A percentile compares a stretch with the other conserved stretches of the same genome.
phyloP scores from a whole-genome alignment of 2,888 invertebrate species.

The Cynaeus angustus region DNA sequence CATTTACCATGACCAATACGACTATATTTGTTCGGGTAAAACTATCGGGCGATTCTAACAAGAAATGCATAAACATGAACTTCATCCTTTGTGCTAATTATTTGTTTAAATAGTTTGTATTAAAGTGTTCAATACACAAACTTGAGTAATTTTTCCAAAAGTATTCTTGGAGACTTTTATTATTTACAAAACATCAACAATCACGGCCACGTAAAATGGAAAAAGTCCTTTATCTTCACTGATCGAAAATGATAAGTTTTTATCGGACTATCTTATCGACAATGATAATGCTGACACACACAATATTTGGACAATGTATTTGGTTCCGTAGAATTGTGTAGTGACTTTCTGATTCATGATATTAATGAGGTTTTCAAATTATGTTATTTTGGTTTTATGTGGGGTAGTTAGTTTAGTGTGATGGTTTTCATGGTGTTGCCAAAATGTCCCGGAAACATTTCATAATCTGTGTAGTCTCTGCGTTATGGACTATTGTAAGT shows the following conservation, averaged over 20 bases:
- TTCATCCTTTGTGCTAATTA: conserved; percentile 3
- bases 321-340: background rate
- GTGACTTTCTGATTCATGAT: conserved; percentile 14
- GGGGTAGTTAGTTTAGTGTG: conserved; percentile 4
- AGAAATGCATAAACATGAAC: conserved; percentile 17
- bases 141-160: too few relatives aligned
- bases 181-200: too few relatives aligned
- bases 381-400: background rate
- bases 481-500: conserved; percentile 64
- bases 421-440: conserved; percentile 5
- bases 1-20: conserved; percentile 10
- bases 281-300: background rate
- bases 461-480: conserved; percentile 37
- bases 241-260: conserved; percentile 13
- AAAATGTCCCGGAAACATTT: conserved; percentile 45
- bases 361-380: background rate
- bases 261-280: conserved; percentile 26
- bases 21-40: conserved; percentile 4
- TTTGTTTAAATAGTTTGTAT: background rate
- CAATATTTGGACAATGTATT: background rate
- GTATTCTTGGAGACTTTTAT: too few relatives aligned
- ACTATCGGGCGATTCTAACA: background rate
- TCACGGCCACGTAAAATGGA: too few relatives aligned
- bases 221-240: background rate
- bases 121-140: too few relatives aligned